Percentiles rank a stretch among this genome's conserved stretches.
Conservation (phyloP, 92 coral and sea anemone genomes). For the Zoanthus solanderi region DNA sequence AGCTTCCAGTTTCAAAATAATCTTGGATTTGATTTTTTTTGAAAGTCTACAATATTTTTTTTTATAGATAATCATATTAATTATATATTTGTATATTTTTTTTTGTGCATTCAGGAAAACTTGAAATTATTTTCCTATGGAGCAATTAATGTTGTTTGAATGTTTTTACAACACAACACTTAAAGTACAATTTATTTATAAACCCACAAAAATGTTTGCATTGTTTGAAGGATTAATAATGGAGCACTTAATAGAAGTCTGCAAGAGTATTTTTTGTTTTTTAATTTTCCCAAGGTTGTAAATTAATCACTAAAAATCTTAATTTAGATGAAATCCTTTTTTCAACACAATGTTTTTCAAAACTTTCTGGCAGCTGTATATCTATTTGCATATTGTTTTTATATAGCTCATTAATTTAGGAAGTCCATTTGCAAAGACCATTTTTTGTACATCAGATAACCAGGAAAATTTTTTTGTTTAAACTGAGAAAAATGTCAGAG, state of each 20-base stretch:
- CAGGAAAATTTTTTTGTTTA: no score
- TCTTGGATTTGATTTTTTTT: neutral
- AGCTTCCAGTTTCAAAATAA: neutral
- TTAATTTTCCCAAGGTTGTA: neutral
- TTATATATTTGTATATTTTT: neutral
- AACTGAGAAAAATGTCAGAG: no score
- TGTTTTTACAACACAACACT: neutral
- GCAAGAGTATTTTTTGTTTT: neutral
- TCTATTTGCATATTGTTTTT: no score
- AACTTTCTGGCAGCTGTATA: no score
- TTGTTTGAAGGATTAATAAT: neutral
- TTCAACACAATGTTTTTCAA: no score
- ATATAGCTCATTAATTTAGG: no score
- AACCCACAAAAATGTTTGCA: slow-evolving; percentile 1
- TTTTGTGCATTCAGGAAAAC: neutral
- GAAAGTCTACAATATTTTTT: neutral
- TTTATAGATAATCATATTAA: neutral
- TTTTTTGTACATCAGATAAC: no score
- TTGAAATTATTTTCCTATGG: neutral
- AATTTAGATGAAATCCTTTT: no score
- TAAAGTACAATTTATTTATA: neutral
- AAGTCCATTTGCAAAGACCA: no score
- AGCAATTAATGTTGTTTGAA: neutral
- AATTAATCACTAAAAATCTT: neutral
- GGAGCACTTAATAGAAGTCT: neutral